Evolutionary conservation across 2,113 vertebrate species (phyloP), one percentile per base, ranked within the genome.

Genomic region (Limanda limanda): DNA sequence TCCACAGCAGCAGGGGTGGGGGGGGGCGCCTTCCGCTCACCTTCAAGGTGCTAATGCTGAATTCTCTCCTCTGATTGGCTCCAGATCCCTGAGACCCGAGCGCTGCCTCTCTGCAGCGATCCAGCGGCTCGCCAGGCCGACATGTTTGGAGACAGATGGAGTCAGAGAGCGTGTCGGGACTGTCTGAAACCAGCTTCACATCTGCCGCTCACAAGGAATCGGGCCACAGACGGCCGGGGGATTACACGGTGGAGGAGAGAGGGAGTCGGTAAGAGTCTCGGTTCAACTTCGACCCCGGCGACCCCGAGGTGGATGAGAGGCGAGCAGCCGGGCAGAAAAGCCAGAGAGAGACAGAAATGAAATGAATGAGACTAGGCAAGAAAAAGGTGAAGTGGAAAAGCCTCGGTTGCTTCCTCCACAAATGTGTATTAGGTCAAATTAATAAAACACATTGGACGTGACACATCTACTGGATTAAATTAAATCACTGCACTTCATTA

Each of bases 131-230:
- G 72, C 78, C 71, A 62, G 70, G 83, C 88, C 59, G 81, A 85
- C 91, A 71, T 64, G 78, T 86, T 86, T 68, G 27, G 74, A 91
- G 87, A 84, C 91, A 91, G 90, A 91, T 90, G 91, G 92, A 92
- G 77, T 82, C 85, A 82, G 86, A 83, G 75, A 90, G 87, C 84
- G 65, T 88, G 86, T 87, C 82, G 21, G 75, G 86, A 66, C 87
- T 78, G 82, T 80, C 76, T 87, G 82, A 89, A 86, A 89, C 81
- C 85, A 91, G 86, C 82, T 75, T 76, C 86, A 90, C 91, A 91
- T 92, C 91, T 93, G 91, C 86, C 85, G 73, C 85, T 88, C 80
- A 68, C 78, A 81, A 82, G 83, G 76, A 92, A 86, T 83, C 65
- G 42, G 82, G 78, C 81, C 87, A 88, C 87, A 93, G 91, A 83